Percentiles rank a stretch among this genome's conserved stretches.
Conservation (phyloP, 2,113 vertebrate species). For the Dicentrarchus labrax region DNA sequence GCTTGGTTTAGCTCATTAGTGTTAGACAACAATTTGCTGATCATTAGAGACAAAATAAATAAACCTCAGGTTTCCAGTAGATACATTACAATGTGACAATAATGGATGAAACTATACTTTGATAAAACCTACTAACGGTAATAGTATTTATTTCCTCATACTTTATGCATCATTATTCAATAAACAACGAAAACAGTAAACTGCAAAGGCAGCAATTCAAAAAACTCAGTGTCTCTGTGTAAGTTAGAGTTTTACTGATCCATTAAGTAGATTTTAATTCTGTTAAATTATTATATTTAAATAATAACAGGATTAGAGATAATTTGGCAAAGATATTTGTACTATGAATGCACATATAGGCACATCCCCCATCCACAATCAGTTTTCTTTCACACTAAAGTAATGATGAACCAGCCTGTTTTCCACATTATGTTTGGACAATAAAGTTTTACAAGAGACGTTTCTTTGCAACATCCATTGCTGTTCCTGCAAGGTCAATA, state of each 20-base stretch:
- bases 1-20: slow-evolving; percentile 64
- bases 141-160: neutral
- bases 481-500: no score
- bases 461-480: neutral
- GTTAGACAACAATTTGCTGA: slow-evolving; percentile 57
- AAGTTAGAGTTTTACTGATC: neutral
- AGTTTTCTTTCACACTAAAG: neutral
- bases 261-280: neutral
- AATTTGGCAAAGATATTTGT: neutral
- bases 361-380: neutral
- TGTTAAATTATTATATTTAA: neutral
- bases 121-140: neutral
- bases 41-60: slow-evolving; percentile 51
- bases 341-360: neutral
- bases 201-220: neutral
- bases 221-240: rapidly evolving
- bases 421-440: neutral
- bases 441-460: neutral
- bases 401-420: neutral
- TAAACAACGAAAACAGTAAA: neutral
- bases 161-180: neutral
- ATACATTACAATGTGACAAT: no score
- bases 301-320: neutral
- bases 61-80: neutral
- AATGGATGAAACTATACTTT: neutral